These are phyloP conservation scores for Nephila pilipes DNA, from an alignment of 1,140 invertebrate species.

Conservation along the genomic window DNA sequence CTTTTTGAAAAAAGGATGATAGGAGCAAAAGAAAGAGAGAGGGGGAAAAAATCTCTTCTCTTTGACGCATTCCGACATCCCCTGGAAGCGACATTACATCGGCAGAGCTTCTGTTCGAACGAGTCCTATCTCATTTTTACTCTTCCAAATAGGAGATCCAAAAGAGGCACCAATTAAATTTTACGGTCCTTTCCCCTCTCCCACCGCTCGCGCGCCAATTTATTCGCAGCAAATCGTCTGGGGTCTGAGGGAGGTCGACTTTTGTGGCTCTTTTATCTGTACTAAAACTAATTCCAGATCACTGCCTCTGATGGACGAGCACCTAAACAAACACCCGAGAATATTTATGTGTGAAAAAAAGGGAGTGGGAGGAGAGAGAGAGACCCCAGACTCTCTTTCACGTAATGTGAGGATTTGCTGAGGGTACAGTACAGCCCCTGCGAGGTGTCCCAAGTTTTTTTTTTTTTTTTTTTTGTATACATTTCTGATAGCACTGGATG, in stretches of 20 bases:
- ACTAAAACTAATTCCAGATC: conserved; percentile 75
- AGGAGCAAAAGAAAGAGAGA: background rate
- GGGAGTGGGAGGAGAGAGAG: conserved; percentile 17
- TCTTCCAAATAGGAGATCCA: background rate
- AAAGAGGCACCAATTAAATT: conserved; percentile 74
- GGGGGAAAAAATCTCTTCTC: background rate
- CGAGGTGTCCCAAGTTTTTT: background rate
- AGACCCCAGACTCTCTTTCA: background rate
- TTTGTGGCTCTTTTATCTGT: conserved; percentile 71
- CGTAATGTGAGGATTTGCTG: background rate
- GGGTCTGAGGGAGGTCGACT: conserved; percentile 66
- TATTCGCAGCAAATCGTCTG: conserved; percentile 70
- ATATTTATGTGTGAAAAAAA: conserved; percentile 66
- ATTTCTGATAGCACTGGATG: background rate
- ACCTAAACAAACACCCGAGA: conserved; percentile 61
- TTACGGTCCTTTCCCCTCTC: conserved; percentile 35
- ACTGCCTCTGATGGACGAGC: conserved; percentile 62
- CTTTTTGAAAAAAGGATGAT: too few species aligned
- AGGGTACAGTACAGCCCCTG: background rate
- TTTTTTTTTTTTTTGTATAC: background rate
- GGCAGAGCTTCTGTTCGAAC: background rate
- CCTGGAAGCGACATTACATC: background rate
- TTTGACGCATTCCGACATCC: background rate
- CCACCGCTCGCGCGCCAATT: conserved; percentile 25
- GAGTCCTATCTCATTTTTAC: conserved; percentile 19